Conservation (phyloP, 2,113 vertebrate genomes). For the Pomatorhinus ruficollis region DNA sequence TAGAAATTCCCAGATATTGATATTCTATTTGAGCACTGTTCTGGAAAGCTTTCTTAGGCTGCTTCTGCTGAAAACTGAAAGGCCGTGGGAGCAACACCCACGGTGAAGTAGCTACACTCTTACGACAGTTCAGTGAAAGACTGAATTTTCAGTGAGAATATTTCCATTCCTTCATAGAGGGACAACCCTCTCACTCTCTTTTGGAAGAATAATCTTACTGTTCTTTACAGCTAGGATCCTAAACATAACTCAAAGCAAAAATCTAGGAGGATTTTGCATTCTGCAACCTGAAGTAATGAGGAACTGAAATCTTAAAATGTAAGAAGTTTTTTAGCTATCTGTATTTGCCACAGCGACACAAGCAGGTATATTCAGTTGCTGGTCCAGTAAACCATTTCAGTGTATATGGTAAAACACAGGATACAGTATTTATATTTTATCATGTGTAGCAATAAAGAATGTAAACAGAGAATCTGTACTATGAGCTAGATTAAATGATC, state of each 20-base stretch:
- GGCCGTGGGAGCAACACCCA: neutral
- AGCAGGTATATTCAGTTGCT: neutral
- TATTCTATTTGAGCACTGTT: neutral
- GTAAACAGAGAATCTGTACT: neutral
- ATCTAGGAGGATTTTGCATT: neutral
- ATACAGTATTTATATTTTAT: neutral
- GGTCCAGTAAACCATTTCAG: neutral
- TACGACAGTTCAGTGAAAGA: neutral
- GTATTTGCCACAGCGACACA: neutral
- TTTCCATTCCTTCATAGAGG: neutral
- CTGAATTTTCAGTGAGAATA: neutral
- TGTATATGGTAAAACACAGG: neutral
- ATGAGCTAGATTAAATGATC: neutral
- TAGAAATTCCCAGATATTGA: neutral
- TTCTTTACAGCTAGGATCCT: neutral
- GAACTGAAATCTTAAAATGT: neutral
- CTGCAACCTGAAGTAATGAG: neutral
- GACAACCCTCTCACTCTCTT: accelerated
- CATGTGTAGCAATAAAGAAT: neutral
- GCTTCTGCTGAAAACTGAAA: neutral
- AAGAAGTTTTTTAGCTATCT: neutral
- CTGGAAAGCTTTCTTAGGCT: neutral
- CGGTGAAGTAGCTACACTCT: neutral
- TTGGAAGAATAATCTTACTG: neutral
- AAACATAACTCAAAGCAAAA: neutral